Evolutionary conservation across 2,113 vertebrate genomes (phyloP), one percentile per base, ranked within the genome.

Genomic region (Perca schrenkii): DNA sequence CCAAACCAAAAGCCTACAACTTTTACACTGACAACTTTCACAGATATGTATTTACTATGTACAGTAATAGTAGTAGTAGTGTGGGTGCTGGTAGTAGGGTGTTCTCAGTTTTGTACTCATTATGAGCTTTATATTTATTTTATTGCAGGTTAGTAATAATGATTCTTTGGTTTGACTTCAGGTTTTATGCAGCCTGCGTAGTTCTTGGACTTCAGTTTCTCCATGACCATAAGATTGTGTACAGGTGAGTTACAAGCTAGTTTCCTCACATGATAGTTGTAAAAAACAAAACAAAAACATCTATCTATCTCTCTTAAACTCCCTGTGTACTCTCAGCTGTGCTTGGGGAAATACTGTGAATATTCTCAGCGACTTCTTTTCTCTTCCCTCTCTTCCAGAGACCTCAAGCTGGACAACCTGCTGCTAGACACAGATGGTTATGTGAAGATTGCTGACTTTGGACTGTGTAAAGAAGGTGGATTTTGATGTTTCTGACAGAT

Each of bases 391-490:
- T 60, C 40, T 74, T 80, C 19, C 93, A 99, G 98, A 94, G 98
- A 99, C 95, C 95, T 99, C 90, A 99, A 99, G 93, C 95, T 99
- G 80, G 98, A 99, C 95, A 99, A 99, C 84, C 95, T 99, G 93
- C 89, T 99, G 92, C 95, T 99, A 77, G 98, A 98, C 93, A 98
- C 96, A 54, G 97, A 99, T 77, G 98, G 98, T 82, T 99, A 99
- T 71, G 97, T 99, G 89, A 99, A 99, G 95, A 99, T 99, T 63
- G 98, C 98, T n/a, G 98, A 99, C 94, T 99, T 99, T 76, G 98
- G 98, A 74, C 96, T 99, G 90, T 99, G 98, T 91, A 99, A 99
- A 97, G 98, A 99, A 97, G 98, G 98, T 99, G 65, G 22, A 69
- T 63, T 31, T 25, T 2, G 1, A 16, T 63, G 31, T 81, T 67